Percentiles rank a stretch among this genome's conserved stretches.
Conservation (phyloP, 2,888 invertebrate genomes). For the Amphipoea lucens region DNA sequence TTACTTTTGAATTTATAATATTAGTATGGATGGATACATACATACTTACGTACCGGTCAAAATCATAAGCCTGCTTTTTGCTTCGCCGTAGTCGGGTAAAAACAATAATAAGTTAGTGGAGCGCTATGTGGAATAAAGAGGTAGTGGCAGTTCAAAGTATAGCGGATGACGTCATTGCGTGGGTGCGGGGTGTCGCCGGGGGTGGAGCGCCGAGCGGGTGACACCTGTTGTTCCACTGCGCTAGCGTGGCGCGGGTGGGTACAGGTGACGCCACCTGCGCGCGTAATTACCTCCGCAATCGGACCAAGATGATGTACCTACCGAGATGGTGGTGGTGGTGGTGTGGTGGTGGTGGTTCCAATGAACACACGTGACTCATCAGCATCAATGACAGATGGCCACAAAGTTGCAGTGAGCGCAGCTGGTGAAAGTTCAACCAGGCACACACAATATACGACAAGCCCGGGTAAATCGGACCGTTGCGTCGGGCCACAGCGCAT, state of each 20-base stretch:
- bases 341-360: not conserved
- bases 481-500: no score
- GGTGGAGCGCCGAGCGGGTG: slow-evolving; percentile 7
- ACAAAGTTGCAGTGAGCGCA: not conserved
- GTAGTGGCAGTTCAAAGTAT: not conserved
- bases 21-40: no score
- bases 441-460: no score
- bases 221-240: slow-evolving; percentile 48
- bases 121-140: not conserved
- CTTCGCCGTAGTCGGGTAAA: not conserved
- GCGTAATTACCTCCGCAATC: slow-evolving; percentile 18
- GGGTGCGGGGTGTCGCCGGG: slow-evolving; percentile 7
- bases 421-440: not conserved
- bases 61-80: no score
- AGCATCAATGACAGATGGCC: not conserved
- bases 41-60: no score
- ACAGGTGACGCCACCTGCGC: not conserved
- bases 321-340: not conserved
- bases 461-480: no score
- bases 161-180: slow-evolving; percentile 52
- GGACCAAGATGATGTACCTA: slow-evolving; percentile 2
- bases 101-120: slow-evolving; percentile 6
- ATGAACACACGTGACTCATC: no score
- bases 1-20: no score
- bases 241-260: slow-evolving; percentile 5